Conservation (phyloP, 2,888 invertebrate genomes). For the Diaphora mendica region DNA sequence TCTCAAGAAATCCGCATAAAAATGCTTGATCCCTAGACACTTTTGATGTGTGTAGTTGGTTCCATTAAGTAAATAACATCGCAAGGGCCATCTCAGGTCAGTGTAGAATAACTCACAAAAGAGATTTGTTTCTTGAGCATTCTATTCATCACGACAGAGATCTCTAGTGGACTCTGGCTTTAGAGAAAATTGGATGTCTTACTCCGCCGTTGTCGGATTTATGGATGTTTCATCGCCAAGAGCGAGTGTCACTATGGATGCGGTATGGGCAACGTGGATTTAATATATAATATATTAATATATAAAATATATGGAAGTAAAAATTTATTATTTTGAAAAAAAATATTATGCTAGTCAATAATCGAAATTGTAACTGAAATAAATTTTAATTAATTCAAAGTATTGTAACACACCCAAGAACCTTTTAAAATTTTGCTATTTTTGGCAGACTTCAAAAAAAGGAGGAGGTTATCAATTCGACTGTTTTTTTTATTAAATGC, state of each 20-base stretch:
- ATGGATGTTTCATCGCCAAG: constrained; percentile 69
- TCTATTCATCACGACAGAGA: constrained; percentile 81
- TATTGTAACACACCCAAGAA: neutral
- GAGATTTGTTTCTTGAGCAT: constrained; percentile 76
- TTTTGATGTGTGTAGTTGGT: too few relatives aligned
- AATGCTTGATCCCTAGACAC: too few relatives aligned
- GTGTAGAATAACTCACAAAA: constrained; percentile 72
- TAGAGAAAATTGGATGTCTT: constrained; percentile 84
- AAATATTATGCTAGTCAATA: too few relatives aligned
- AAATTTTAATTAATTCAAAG: neutral
- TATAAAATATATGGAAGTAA: neutral
- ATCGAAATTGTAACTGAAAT: neutral
- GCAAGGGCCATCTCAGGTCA: constrained; percentile 63
- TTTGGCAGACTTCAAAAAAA: too few relatives aligned
- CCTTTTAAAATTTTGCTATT: too few relatives aligned
- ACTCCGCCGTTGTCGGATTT: constrained; percentile 74
- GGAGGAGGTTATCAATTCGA: too few relatives aligned
- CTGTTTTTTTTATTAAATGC: too few relatives aligned
- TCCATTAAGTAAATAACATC: constrained; percentile 63
- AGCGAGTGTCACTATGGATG: constrained; percentile 47
- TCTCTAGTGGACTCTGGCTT: constrained; percentile 80
- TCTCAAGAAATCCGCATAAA: too few relatives aligned
- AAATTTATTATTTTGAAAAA: too few relatives aligned
- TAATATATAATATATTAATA: too few relatives aligned
- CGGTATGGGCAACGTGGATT: constrained; percentile 29